phyloP scores from a whole-genome alignment of 2,888 invertebrate genomes.

The Prosopocoilus inquinatus region DNA sequence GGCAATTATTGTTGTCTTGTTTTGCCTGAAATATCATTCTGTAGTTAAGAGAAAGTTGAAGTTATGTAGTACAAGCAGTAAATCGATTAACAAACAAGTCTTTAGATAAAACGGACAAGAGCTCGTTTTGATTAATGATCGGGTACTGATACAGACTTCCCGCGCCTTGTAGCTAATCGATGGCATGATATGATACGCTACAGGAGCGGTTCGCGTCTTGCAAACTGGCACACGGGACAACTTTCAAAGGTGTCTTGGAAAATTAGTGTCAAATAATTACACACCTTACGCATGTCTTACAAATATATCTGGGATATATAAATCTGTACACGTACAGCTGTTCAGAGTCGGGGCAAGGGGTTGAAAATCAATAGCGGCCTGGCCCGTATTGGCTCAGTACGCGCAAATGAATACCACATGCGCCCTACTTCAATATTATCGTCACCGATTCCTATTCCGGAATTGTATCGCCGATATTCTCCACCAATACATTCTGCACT shows the following conservation, averaged over 20 bases:
- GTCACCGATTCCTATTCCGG: constrained; percentile 35
- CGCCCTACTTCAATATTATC: constrained; percentile 39
- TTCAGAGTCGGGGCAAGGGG: constrained; percentile 32
- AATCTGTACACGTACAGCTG: constrained; percentile 35
- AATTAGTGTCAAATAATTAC: constrained; percentile 26
- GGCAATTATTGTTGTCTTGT: not conserved
- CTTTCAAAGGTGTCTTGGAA: not conserved
- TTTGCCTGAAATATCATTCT: not conserved
- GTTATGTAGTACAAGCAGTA: not conserved
- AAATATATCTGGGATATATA: constrained; percentile 31
- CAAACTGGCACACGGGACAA: too few species aligned
- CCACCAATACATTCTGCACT: constrained; percentile 28
- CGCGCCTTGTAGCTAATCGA: constrained; percentile 11
- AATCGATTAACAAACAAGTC: constrained; percentile 3
- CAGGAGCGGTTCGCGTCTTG: too few species aligned
- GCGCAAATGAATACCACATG: constrained; percentile 45
- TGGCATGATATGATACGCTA: constrained; percentile 10
- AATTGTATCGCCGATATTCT: constrained; percentile 29
- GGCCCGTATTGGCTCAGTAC: constrained; percentile 38
- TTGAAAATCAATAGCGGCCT: constrained; percentile 40
- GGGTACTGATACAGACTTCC: constrained; percentile 2
- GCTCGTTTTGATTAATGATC: constrained; percentile 16
- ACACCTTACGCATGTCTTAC: constrained; percentile 28
- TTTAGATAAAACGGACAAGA: constrained; percentile 5
- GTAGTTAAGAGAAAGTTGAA: constrained; percentile 2